Conservation (phyloP, 2,113 vertebrate species). For the Protomyctophum bolini region DNA sequence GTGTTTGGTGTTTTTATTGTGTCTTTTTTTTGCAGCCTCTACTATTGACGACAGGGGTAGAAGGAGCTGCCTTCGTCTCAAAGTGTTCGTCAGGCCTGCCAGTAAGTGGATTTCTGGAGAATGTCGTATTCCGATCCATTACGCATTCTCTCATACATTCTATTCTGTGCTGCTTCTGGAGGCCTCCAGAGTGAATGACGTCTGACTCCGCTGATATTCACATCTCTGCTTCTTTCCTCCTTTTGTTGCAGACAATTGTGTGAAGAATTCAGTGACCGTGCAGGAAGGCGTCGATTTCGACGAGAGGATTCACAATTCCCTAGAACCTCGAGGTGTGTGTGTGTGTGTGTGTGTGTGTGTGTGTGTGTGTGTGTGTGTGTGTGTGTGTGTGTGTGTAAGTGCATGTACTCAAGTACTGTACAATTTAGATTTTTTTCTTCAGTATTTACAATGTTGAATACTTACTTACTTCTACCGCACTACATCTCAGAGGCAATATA, state of each 20-base stretch:
- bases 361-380: not conserved
- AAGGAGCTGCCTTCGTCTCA: constrained; percentile 93
- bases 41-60: constrained; percentile 89
- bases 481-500: no score
- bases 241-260: constrained; percentile 95
- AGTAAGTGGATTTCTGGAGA: constrained; percentile 84
- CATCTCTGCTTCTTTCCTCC: constrained; percentile 50
- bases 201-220: constrained; percentile 71
- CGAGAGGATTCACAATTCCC: constrained; percentile 97
- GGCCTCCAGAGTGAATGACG: constrained; percentile 41
- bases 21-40: constrained; percentile 82
- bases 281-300: constrained; percentile 97
- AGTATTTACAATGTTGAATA: no score
- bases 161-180: not conserved
- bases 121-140: not conserved
- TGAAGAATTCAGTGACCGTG: constrained; percentile 90
- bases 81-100: constrained; percentile 94
- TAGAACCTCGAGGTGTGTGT: constrained; percentile 73
- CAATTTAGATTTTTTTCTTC: no score
- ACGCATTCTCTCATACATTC: no score
- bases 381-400: not conserved
- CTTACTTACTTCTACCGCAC: no score
- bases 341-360: not conserved
- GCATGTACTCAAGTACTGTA: no score
- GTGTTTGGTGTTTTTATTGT: no score